phyloP scores from a whole-genome alignment of 2,888 invertebrate genomes.

The Polymixis flavicincta region DNA sequence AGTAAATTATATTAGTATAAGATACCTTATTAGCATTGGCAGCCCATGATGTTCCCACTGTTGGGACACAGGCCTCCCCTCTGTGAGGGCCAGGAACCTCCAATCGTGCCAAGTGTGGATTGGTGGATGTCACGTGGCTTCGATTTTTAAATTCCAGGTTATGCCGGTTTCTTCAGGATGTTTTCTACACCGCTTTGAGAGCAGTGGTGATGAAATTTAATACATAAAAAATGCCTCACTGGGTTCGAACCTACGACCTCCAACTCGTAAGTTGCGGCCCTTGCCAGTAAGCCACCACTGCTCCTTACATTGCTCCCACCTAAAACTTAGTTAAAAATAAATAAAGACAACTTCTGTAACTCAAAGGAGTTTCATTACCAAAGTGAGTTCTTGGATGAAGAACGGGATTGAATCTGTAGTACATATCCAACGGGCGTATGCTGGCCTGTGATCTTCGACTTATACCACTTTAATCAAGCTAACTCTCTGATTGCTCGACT shows the following conservation, averaged over 20 bases:
- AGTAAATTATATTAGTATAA: background rate
- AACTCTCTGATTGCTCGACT: background rate
- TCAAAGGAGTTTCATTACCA: background rate
- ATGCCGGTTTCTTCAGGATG: no score
- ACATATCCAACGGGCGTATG: background rate
- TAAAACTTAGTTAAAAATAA: no score
- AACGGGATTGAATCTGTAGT: background rate
- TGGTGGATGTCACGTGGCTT: background rate
- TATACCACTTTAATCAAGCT: no score
- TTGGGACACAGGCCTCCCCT: background rate
- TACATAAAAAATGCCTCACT: no score
- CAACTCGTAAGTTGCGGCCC: no score
- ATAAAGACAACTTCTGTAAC: background rate
- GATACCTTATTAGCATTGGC: background rate
- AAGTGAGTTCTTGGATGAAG: background rate
- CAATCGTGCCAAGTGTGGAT: rapidly evolving
- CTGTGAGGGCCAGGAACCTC: no score
- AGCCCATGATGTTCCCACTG: background rate
- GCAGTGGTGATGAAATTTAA: no score
- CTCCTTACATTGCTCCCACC: no score
- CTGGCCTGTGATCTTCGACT: background rate
- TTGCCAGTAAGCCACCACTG: no score
- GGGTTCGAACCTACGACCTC: no score
- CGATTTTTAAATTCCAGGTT: no score
- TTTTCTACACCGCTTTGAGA: no score